Evolutionary conservation across 2,888 invertebrate species (phyloP).

Genomic region (Miltochrista miniata): DNA sequence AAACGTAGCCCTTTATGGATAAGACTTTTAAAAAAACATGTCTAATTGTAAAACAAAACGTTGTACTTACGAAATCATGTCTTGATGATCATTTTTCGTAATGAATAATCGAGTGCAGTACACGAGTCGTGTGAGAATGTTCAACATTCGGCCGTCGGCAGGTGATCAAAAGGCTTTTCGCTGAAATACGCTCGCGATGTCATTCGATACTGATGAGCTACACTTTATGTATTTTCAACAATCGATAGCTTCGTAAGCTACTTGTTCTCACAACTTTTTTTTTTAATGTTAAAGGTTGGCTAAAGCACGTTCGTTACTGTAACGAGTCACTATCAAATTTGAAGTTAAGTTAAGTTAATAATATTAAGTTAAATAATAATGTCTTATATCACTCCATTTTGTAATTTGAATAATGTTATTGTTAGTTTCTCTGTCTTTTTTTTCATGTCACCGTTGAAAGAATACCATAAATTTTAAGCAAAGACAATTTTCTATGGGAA

Average conservation of each 20-base stretch:
- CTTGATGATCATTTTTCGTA: slow-evolving; percentile 65
- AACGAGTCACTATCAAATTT: too few relatives aligned
- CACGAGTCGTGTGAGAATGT: slow-evolving; percentile 76
- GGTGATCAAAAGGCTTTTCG: slow-evolving; percentile 70
- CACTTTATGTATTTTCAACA: slow-evolving; percentile 49
- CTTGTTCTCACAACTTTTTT: background rate
- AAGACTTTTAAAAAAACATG: slow-evolving; percentile 26
- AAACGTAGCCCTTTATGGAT: slow-evolving; percentile 3
- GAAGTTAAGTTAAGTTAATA: too few relatives aligned
- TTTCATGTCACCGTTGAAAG: too few relatives aligned
- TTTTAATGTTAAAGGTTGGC: too few relatives aligned
- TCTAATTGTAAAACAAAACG: slow-evolving; percentile 32
- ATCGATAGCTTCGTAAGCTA: slow-evolving; percentile 33
- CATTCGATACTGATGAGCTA: slow-evolving; percentile 61
- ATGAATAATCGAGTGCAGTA: slow-evolving; percentile 49
- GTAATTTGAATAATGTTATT: too few relatives aligned
- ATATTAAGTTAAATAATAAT: too few relatives aligned
- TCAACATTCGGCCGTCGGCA: slow-evolving; percentile 71
- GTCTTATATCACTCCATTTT: too few relatives aligned
- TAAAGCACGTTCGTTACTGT: too few relatives aligned
- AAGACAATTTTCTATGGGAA: too few relatives aligned
- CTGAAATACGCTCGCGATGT: slow-evolving; percentile 63
- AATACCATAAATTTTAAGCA: too few relatives aligned
- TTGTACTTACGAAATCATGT: slow-evolving; percentile 22
- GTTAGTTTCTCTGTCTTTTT: too few relatives aligned